Base-by-base conservation (phyloP, 2,797 vertebrate genomes). In the Sus cebifrons region DNA sequence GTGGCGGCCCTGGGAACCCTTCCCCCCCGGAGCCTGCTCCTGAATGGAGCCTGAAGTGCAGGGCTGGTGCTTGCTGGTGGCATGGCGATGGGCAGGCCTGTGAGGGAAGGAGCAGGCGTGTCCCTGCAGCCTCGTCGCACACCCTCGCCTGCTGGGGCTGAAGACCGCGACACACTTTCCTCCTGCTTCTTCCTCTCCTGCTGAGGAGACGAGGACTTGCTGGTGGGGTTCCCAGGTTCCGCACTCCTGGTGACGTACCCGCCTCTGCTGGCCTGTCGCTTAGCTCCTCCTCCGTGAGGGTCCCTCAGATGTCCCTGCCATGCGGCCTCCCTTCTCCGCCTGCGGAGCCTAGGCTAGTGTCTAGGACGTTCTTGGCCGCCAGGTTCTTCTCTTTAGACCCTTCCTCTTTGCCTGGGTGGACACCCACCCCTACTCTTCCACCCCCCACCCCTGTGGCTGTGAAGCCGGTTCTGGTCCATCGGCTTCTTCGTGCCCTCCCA, bases 391-490 rank as follows among this genome's bases (percentile, higher is more conserved):
- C 81, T 90, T 32, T 20, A 86, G 68, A 49, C 56, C 49, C 62
- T 87, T 91, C 65, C 44, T 93, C 64, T 87, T 71, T 78, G 73
- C 83, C 36, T 89, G 60, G 92, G 27, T 82, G 86, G 86, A 83
- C 78, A 49, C n/a, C 18, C 14, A 18, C 25, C 29, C 60, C 16
- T 25, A 49, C 44, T 49, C 44, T 49, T 21, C 27, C 54, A 15
- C 12, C 68, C 40, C 27, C 4, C 5, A 16, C 27, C 49, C 44
- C 16, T 15, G 23, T 65, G 82, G 40, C 70, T 83, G 16, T 87
- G 74, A 65, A 85, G 16, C 52, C 20, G 93, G 86, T 68, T 82
- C 73, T 92, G 78, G 93, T 14, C 12, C 56, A 0, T 25, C 58
- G 52, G 73, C 12, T 44, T 73, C 52, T 20, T 60, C 17, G 10